phyloP scores from a whole-genome alignment of 92 coral and sea anemone genomes.

The Actinostola sp. region DNA sequence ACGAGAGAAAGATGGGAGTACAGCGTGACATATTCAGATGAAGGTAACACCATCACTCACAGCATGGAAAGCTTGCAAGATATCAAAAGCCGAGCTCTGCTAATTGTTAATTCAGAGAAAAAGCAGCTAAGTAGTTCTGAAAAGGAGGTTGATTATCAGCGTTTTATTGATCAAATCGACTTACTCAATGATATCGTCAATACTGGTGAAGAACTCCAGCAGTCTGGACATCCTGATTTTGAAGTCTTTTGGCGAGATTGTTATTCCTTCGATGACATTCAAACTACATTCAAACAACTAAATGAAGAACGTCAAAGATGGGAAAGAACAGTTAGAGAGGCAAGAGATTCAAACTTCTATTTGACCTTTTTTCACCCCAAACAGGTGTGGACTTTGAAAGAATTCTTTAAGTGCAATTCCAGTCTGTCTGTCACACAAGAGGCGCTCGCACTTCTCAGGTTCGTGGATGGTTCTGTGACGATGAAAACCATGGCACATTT shows the following conservation, averaged over 20 bases:
- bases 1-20: constrained; percentile 42
- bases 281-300: constrained; percentile 21
- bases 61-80: constrained; percentile 52
- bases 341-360: constrained; percentile 39
- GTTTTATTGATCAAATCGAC: constrained; percentile 59
- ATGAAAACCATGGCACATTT: constrained; percentile 36
- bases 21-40: constrained; percentile 36
- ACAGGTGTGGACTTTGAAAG: constrained; percentile 67
- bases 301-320: constrained; percentile 36
- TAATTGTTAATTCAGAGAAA: constrained; percentile 61
- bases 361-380: constrained; percentile 70
- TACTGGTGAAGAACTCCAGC: constrained; percentile 46
- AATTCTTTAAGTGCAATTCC: constrained; percentile 44
- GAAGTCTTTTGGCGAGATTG: constrained; percentile 36
- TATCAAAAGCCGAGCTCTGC: constrained; percentile 71
- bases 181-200: constrained; percentile 53
- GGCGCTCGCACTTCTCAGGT: constrained; percentile 62
- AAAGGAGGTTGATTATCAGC: constrained; percentile 25
- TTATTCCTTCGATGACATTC: constrained; percentile 37
- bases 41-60: neutral
- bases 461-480: constrained; percentile 59
- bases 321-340: constrained; percentile 33
- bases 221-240: constrained; percentile 62
- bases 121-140: constrained; percentile 44
- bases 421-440: constrained; percentile 8